Conservation (phyloP, 2,113 vertebrate genomes). For the Perca flavescens region DNA sequence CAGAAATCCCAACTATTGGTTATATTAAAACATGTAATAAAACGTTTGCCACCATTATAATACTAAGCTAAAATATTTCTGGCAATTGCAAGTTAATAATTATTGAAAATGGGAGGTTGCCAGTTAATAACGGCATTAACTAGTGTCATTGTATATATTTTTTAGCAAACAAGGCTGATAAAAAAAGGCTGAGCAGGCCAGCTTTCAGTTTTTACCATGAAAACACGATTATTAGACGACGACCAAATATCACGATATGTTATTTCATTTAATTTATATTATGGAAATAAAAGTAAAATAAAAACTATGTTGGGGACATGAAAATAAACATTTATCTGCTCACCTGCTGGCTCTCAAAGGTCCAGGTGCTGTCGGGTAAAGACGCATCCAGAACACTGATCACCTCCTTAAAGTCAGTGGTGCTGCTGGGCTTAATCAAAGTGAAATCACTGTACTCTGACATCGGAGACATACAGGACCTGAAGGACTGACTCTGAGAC, state of each 20-base stretch:
- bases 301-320: too few relatives aligned
- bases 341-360: constrained; percentile 81
- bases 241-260: background rate
- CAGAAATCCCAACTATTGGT: too few relatives aligned
- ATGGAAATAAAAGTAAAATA: too few relatives aligned
- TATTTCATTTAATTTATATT: too few relatives aligned
- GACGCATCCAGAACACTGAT: constrained; percentile 78
- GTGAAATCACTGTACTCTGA: constrained; percentile 90
- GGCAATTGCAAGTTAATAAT: background rate
- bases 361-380: constrained; percentile 77
- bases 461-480: constrained; percentile 87
- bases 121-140: background rate
- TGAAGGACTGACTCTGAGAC: constrained; percentile 85
- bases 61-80: too few relatives aligned
- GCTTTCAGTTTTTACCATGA: background rate
- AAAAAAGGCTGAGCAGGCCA: background rate
- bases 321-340: constrained; percentile 37
- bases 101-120: background rate
- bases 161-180: background rate
- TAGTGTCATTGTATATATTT: too few relatives aligned
- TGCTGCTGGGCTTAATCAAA: constrained; percentile 85
- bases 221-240: background rate
- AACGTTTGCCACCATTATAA: too few relatives aligned
- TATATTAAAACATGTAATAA: too few relatives aligned
- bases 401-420: constrained; percentile 78